A percentile compares a stretch with the other conserved stretches of the same genome.
Conservation (phyloP, 2,113 vertebrate species). For the Tetrao urogallus region DNA sequence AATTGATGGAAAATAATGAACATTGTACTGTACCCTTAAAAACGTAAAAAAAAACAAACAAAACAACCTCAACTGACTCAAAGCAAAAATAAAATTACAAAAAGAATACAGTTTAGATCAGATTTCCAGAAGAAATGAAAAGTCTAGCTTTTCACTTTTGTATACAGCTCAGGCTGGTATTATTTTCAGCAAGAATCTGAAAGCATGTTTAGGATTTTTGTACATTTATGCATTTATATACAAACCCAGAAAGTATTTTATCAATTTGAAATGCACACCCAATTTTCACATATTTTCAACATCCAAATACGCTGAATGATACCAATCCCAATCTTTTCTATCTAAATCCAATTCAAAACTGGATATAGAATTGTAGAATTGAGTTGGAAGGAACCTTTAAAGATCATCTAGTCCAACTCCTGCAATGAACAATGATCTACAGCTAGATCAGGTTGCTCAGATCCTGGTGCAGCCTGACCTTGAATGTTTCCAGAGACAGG, state of each 20-base stretch:
- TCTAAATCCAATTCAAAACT: neutral
- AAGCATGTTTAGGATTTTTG: neutral
- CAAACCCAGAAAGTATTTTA: neutral
- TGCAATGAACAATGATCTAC: no score
- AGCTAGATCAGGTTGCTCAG: no score
- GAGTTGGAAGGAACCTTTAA: no score
- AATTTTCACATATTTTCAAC: neutral
- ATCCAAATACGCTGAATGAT: neutral
- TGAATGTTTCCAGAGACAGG: no score
- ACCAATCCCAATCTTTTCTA: neutral
- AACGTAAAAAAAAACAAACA: neutral
- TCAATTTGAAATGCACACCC: neutral
- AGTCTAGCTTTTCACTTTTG: neutral
- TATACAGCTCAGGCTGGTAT: neutral
- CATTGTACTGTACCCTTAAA: neutral
- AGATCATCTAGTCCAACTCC: no score
- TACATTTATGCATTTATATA: neutral
- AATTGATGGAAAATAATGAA: neutral
- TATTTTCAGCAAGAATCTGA: neutral
- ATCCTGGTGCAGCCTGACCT: no score
- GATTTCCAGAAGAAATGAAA: neutral
- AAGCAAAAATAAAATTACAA: neutral
- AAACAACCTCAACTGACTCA: neutral
- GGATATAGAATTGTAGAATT: neutral
- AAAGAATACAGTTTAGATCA: neutral